These are phyloP conservation scores for Frieseomelitta varia DNA, from an alignment of 1,140 invertebrate genomes.

Conservation along the genomic window DNA sequence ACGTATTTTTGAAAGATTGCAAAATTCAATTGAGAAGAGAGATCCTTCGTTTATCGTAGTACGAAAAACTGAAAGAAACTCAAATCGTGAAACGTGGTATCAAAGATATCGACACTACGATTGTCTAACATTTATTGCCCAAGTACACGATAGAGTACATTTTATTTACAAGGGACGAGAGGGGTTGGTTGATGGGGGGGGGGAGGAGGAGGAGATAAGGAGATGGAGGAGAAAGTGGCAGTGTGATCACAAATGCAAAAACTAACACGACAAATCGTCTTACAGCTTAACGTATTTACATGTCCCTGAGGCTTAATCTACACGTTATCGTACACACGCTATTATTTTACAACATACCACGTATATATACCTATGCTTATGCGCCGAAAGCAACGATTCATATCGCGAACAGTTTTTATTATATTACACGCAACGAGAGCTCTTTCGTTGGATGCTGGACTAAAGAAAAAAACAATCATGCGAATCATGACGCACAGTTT, in stretches of 20 bases:
- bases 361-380: constrained; percentile 37
- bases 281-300: constrained; percentile 75
- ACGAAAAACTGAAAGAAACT: not conserved
- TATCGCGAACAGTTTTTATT: constrained; percentile 37
- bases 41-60: not conserved
- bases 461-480: not conserved
- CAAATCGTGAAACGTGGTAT: not conserved
- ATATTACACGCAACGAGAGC: constrained; percentile 39
- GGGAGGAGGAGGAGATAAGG: too few relatives aligned
- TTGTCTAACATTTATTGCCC: constrained; percentile 78
- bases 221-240: not conserved
- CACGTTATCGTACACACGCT: constrained; percentile 65
- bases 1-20: not conserved
- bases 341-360: constrained; percentile 62
- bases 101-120: constrained; percentile 38
- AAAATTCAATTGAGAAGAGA: not conserved
- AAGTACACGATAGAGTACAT: constrained; percentile 68
- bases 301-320: constrained; percentile 75
- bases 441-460: constrained; percentile 42
- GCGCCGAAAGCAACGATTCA: constrained; percentile 50
- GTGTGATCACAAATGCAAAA: constrained; percentile 70
- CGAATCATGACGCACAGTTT: not conserved
- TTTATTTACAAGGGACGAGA: constrained; percentile 68
- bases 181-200: not conserved
- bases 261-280: constrained; percentile 60